Conservation (phyloP, 2,888 invertebrate species). For the Dynastes maya region DNA sequence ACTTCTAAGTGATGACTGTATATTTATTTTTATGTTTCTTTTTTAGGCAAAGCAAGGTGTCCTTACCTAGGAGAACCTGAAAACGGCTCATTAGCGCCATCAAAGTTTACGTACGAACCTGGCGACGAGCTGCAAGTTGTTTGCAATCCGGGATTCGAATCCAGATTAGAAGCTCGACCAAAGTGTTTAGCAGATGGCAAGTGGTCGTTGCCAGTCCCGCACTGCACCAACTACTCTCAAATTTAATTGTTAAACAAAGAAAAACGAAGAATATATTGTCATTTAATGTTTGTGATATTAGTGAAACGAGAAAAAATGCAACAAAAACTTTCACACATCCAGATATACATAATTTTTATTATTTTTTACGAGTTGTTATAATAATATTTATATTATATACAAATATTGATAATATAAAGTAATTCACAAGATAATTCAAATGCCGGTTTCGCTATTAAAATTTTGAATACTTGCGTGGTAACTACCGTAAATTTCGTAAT, state of each 20-base stretch:
- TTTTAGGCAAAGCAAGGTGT: conserved; percentile 80
- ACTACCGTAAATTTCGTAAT: no score
- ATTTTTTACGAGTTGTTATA: conserved; percentile 51
- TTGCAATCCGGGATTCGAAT: conserved; percentile 79
- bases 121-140: conserved; percentile 81
- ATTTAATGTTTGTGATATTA: conserved; percentile 58
- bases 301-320: conserved; percentile 44
- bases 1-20: no score
- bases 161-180: conserved; percentile 70
- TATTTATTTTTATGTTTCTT: conserved; percentile 43
- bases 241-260: conserved; percentile 60
- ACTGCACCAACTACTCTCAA: conserved; percentile 76
- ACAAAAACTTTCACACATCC: conserved; percentile 40
- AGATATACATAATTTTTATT: conserved; percentile 47
- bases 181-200: conserved; percentile 79
- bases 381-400: conserved; percentile 42
- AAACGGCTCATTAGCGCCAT: conserved; percentile 80
- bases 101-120: conserved; percentile 83
- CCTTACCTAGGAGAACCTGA: conserved; percentile 82
- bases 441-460: neutral
- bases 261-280: conserved; percentile 51
- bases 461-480: neutral
- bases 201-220: conserved; percentile 80
- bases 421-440: conserved; percentile 2
- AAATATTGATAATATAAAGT: conserved; percentile 32